Evolutionary conservation across 1,140 invertebrate species (phyloP).

Genomic region (Musca domestica): DNA sequence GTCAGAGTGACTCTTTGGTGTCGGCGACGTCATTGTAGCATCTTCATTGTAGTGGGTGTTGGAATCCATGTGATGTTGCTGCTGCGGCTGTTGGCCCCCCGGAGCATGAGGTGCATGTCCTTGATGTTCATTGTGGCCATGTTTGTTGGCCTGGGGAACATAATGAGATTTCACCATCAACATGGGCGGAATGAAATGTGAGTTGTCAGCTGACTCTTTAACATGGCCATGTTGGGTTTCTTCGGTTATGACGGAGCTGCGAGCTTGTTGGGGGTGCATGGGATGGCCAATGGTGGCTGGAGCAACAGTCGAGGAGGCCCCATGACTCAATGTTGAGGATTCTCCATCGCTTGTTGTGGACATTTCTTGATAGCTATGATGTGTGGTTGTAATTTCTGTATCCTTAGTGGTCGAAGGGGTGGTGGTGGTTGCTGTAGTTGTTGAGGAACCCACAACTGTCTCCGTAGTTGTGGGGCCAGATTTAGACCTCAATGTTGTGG

Average conservation of each 20-base stretch:
- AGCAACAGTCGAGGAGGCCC: neutral
- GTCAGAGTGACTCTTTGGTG: neutral
- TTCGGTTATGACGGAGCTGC: conserved; percentile 22
- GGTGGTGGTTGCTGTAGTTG: conserved; percentile 8
- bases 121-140: conserved; percentile 29
- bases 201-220: conserved; percentile 46
- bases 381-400: neutral
- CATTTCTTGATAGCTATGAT: neutral
- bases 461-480: neutral
- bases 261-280: conserved; percentile 33
- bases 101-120: conserved; percentile 30
- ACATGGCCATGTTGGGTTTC: conserved; percentile 31
- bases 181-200: conserved; percentile 54
- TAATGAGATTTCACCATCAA: conserved; percentile 51
- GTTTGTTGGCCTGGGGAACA: conserved; percentile 42
- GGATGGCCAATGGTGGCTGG: conserved; percentile 36
- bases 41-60: neutral
- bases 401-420: conserved; percentile 6
- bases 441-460: neutral
- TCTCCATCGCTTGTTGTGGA: neutral
- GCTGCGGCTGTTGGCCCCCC: conserved; percentile 22
- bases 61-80: neutral
- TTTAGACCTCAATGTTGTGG: neutral
- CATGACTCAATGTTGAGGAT: neutral
- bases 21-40: neutral